phyloP scores from a whole-genome alignment of 2,113 vertebrate genomes.

The Lepus europaeus region DNA sequence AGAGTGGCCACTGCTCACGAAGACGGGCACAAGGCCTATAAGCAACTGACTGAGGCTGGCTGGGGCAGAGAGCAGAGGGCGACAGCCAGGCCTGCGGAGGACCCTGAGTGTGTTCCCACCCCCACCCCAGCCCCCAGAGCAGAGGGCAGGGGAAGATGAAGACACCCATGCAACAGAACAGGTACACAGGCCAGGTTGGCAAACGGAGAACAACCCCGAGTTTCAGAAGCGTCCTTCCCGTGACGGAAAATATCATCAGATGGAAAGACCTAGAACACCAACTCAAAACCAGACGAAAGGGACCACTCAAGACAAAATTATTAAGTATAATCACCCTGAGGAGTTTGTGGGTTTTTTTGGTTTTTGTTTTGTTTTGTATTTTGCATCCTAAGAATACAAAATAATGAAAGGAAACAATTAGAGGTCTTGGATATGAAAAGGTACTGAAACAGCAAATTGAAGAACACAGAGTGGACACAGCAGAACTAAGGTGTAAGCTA shows the following conservation, averaged over 20 bases:
- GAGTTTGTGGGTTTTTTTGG: too few relatives aligned
- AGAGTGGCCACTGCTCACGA: neutral
- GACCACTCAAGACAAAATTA: neutral
- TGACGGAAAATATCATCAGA: conserved; percentile 18
- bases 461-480: neutral
- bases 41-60: neutral
- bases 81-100: fast-evolving
- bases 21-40: neutral
- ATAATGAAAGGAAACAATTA: conserved; percentile 3
- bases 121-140: neutral
- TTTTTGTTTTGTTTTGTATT: neutral
- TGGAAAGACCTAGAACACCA: neutral
- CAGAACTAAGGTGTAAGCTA: neutral
- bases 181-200: neutral
- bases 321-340: neutral
- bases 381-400: neutral
- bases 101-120: neutral
- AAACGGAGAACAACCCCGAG: neutral
- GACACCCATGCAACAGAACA: neutral
- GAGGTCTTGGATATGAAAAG: neutral
- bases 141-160: neutral
- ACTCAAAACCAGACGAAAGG: neutral
- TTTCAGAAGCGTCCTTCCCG: neutral
- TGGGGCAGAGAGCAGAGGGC: neutral
- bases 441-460: neutral